phyloP scores from a whole-genome alignment of 2,888 invertebrate genomes.

The Amphiduros pacificus region DNA sequence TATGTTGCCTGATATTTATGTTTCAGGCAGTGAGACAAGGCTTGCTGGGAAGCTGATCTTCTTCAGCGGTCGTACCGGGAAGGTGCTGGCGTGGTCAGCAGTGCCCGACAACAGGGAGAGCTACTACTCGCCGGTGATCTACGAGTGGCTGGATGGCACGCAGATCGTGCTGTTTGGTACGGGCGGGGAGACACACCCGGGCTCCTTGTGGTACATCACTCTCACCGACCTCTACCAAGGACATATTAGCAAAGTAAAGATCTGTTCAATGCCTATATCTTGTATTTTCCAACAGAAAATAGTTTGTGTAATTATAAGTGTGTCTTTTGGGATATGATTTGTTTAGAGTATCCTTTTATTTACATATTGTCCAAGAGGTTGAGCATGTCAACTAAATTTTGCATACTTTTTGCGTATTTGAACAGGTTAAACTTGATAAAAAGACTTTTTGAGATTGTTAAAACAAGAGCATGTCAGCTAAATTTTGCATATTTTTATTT shows the following conservation, averaged over 20 bases:
- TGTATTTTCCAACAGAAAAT: background rate
- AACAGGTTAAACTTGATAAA: too few relatives aligned
- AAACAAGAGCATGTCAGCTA: too few relatives aligned
- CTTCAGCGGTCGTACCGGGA: conserved; percentile 73
- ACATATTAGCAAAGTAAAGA: conserved; percentile 34
- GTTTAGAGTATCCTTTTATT: too few relatives aligned
- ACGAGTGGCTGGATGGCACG: conserved; percentile 57
- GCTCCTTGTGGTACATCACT: conserved; percentile 71
- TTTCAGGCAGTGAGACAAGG: conserved; percentile 56
- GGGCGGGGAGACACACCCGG: conserved; percentile 73
- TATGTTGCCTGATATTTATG: too few relatives aligned
- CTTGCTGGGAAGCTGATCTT: conserved; percentile 70
- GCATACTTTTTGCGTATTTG: too few relatives aligned
- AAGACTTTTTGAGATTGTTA: too few relatives aligned
- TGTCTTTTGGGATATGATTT: background rate
- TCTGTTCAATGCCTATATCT: background rate
- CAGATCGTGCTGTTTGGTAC: conserved; percentile 72
- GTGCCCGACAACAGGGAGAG: conserved; percentile 72
- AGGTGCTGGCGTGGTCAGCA: conserved; percentile 64
- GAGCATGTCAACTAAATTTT: too few relatives aligned
- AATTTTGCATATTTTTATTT: too few relatives aligned
- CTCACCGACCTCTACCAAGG: conserved; percentile 62
- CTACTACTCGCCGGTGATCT: conserved; percentile 70
- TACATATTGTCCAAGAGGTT: too few relatives aligned
- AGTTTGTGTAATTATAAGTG: background rate